Percentiles rank a stretch among this genome's conserved stretches.
Evolutionary conservation across 2,797 vertebrate genomes (phyloP).

Genomic region (Tarsius wallacei): DNA sequence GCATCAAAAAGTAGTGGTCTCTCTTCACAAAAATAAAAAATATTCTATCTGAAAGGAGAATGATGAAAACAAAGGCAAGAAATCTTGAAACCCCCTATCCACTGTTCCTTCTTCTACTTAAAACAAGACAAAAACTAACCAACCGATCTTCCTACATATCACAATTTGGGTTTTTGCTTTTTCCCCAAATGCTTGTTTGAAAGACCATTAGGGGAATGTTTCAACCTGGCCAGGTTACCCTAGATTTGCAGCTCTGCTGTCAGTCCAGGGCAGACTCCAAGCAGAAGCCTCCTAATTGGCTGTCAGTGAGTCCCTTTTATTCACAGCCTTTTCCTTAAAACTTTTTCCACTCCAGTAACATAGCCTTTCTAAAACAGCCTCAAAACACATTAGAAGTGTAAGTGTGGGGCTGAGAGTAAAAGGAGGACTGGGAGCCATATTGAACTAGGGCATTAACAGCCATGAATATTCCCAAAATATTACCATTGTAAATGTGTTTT

Average conservation of each 20-base stretch:
- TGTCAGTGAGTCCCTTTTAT: slow-evolving; percentile 71
- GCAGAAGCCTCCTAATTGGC: slow-evolving; percentile 72
- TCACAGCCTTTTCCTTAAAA: slow-evolving; percentile 59
- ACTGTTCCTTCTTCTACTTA: slow-evolving; percentile 50
- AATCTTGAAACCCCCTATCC: not conserved
- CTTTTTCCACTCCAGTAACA: slow-evolving; percentile 59
- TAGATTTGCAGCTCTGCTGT: slow-evolving; percentile 52
- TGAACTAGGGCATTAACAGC: not conserved
- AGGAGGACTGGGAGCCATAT: not conserved
- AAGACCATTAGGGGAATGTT: slow-evolving; percentile 50
- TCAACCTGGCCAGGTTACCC: slow-evolving; percentile 54
- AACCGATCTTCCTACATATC: not conserved
- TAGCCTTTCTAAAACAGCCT: slow-evolving; percentile 2
- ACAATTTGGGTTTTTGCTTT: slow-evolving; percentile 17
- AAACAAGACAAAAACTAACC: slow-evolving; percentile 57
- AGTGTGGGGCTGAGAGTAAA: not conserved
- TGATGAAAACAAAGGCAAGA: slow-evolving; percentile 26
- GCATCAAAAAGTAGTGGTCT: not conserved
- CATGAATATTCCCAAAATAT: slow-evolving; percentile 50
- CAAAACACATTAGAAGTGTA: not conserved
- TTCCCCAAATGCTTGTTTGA: slow-evolving; percentile 1
- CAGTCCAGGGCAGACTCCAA: slow-evolving; percentile 48
- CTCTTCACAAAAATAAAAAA: slow-evolving; percentile 25
- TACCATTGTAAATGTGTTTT: not conserved
- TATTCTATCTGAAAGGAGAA: slow-evolving; percentile 33